A percentile compares a stretch with the other conserved stretches of the same genome.
Conservation (phyloP, 2,888 invertebrate genomes). For the Lepidochrysops patricia region DNA sequence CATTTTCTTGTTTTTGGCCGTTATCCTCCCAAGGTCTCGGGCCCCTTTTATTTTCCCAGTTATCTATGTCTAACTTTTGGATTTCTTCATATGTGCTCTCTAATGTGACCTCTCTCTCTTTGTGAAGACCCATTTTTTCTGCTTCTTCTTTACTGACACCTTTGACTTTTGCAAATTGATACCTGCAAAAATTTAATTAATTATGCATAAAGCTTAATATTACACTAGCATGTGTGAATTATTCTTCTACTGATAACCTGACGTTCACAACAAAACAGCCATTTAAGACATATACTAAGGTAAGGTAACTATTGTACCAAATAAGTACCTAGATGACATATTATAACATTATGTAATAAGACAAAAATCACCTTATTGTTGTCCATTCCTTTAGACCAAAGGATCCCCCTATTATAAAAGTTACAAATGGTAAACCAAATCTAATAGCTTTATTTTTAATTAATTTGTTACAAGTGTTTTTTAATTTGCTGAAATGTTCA, state of each 20-base stretch:
- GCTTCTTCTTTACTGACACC: slow-evolving; percentile 77
- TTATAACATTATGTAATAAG: not conserved
- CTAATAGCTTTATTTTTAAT: slow-evolving; percentile 74
- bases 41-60: slow-evolving; percentile 90
- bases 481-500: slow-evolving; percentile 16
- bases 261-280: too few relatives aligned
- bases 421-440: slow-evolving; percentile 82
- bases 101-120: slow-evolving; percentile 79
- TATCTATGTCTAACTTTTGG: slow-evolving; percentile 81
- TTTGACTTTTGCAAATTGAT: slow-evolving; percentile 75
- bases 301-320: too few relatives aligned
- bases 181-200: slow-evolving; percentile 51
- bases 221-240: too few relatives aligned
- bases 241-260: too few relatives aligned
- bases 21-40: slow-evolving; percentile 89
- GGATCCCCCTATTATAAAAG: slow-evolving; percentile 84
- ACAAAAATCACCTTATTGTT: slow-evolving; percentile 73
- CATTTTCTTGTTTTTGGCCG: slow-evolving; percentile 23
- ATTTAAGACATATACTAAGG: too few relatives aligned
- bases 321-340: too few relatives aligned
- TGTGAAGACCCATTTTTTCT: slow-evolving; percentile 79
- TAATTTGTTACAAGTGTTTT: slow-evolving; percentile 19
- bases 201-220: too few relatives aligned
- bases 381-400: slow-evolving; percentile 85
- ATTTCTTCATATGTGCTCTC: slow-evolving; percentile 85